These are phyloP conservation scores for Daphoenositta chrysoptera DNA, from an alignment of 2,113 vertebrate genomes.

Conservation along the genomic window DNA sequence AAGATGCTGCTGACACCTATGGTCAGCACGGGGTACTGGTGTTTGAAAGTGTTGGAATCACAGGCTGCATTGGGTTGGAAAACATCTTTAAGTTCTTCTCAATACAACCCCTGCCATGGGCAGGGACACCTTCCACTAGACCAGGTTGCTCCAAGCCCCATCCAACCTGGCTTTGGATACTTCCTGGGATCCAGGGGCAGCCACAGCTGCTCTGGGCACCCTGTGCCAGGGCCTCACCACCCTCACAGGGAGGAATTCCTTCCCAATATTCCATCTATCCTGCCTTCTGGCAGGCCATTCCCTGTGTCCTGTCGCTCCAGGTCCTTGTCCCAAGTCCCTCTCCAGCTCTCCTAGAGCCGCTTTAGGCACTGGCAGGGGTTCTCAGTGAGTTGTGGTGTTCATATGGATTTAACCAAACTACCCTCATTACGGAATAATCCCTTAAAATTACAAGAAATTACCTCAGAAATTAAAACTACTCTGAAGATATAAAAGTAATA, in stretches of 20 bases:
- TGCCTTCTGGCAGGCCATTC: neutral
- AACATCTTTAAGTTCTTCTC: neutral
- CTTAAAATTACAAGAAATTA: neutral
- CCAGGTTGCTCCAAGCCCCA: neutral
- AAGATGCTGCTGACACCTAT: slow-evolving; percentile 21
- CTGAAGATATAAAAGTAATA: neutral
- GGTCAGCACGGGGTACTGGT: neutral
- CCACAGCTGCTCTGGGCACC: neutral
- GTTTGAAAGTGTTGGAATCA: neutral
- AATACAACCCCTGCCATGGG: neutral
- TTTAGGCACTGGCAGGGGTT: neutral
- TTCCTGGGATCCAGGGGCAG: neutral
- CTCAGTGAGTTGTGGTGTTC: neutral
- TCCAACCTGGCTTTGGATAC: neutral
- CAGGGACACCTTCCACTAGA: neutral
- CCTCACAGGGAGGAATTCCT: neutral
- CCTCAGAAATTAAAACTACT: neutral
- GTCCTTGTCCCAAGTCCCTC: neutral
- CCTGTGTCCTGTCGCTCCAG: rapidly evolving
- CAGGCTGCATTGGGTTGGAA: neutral
- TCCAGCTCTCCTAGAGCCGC: neutral
- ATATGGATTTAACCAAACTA: neutral
- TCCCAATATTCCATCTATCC: neutral
- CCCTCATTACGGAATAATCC: neutral
- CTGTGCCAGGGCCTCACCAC: neutral